Evolutionary conservation across 2,888 invertebrate genomes (phyloP).

Genomic region (Synergus umbraculus): DNA sequence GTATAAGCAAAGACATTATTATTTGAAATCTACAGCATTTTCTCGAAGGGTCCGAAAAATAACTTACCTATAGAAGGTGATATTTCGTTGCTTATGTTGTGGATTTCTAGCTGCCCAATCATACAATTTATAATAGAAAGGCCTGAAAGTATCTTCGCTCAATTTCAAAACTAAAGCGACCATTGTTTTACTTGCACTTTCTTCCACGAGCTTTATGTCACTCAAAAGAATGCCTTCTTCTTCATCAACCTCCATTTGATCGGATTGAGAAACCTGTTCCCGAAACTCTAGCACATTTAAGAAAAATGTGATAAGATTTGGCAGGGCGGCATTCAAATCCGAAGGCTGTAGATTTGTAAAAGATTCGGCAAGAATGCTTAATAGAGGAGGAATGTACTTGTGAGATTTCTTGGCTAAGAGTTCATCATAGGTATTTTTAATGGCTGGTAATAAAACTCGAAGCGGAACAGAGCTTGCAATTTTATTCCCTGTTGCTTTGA

Average conservation of each 20-base stretch:
- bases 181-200: conserved; percentile 87
- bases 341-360: conserved; percentile 82
- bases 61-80: conserved; percentile 88
- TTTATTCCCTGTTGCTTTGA: conserved; percentile 83
- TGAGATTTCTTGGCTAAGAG: conserved; percentile 82
- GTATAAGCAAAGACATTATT: conserved; percentile 38
- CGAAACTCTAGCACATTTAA: conserved; percentile 85
- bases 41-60: too few species aligned
- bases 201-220: conserved; percentile 83
- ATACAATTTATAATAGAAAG: conserved; percentile 91
- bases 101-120: conserved; percentile 89
- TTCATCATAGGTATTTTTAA: conserved; percentile 82
- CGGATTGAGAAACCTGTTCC: conserved; percentile 74
- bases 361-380: conserved; percentile 87
- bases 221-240: conserved; percentile 68
- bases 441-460: conserved; percentile 87
- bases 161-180: conserved; percentile 90
- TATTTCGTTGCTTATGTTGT: conserved; percentile 82
- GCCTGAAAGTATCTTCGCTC: conserved; percentile 92
- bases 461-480: conserved; percentile 84
- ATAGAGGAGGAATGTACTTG: conserved; percentile 83
- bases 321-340: conserved; percentile 83
- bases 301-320: conserved; percentile 84
- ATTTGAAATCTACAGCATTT: conserved; percentile 1
- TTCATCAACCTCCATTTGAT: conserved; percentile 70